Evolutionary conservation across 1,140 invertebrate genomes (phyloP).

Genomic region (Zaprionus davidi): DNA sequence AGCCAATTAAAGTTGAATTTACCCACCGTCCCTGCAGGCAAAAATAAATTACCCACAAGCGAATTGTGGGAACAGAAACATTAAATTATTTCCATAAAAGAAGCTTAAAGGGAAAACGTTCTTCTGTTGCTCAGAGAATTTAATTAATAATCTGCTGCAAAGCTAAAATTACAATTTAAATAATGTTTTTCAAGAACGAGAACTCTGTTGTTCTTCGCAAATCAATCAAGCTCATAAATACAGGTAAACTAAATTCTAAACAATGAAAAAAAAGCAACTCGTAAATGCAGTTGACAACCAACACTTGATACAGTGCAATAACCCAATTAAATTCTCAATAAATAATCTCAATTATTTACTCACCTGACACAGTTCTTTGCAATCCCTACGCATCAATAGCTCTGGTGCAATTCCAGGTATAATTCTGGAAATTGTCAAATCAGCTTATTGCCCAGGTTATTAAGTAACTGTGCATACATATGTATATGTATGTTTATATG

Average conservation of each 20-base stretch:
- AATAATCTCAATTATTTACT: background rate
- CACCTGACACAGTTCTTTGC: background rate
- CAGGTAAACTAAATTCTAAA: background rate
- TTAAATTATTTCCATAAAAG: conserved; percentile 23
- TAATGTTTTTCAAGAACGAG: background rate
- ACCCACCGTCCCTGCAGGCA: background rate
- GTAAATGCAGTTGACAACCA: background rate
- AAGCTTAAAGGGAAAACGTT: conserved; percentile 20
- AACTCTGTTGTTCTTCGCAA: background rate
- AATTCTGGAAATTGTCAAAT: background rate
- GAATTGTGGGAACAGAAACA: background rate
- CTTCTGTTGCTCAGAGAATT: background rate
- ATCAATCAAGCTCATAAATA: background rate
- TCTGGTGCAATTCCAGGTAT: background rate
- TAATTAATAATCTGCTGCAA: background rate
- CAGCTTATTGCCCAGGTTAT: background rate
- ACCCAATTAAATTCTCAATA: background rate
- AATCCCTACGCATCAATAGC: background rate
- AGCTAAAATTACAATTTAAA: background rate
- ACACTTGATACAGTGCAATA: background rate
- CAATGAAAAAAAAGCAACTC: background rate
- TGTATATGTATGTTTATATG: background rate
- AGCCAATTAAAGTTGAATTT: conserved; percentile 23
- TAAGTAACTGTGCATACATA: background rate
- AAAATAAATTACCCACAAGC: background rate